Evolutionary conservation across 2,797 vertebrate species (phyloP).

Genomic region (Neostethus bicornis): DNA sequence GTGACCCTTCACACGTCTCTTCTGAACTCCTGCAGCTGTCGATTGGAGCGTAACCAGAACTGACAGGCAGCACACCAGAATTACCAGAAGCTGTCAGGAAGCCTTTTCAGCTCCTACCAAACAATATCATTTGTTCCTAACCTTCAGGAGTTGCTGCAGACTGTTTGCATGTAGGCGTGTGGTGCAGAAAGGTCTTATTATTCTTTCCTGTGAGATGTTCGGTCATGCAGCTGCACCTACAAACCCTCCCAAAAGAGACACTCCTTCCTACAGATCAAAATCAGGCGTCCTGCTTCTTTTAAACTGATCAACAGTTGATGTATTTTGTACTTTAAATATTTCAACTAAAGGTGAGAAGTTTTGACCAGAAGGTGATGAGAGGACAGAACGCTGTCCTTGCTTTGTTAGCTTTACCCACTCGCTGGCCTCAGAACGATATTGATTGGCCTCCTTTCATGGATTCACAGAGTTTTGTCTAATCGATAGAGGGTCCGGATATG

Average conservation of each 20-base stretch:
- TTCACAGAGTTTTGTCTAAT: slow-evolving; percentile 43
- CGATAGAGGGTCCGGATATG: slow-evolving; percentile 44
- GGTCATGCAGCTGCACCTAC: slow-evolving; percentile 68
- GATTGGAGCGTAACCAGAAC: slow-evolving; percentile 17
- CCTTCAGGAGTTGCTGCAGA: slow-evolving; percentile 26
- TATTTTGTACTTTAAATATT: too few species aligned
- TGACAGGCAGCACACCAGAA: slow-evolving; percentile 18
- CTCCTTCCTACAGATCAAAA: slow-evolving; percentile 49
- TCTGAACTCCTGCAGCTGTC: slow-evolving; percentile 62
- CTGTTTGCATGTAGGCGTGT: slow-evolving; percentile 32
- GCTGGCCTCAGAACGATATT: slow-evolving; percentile 52
- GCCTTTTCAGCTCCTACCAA: slow-evolving; percentile 30
- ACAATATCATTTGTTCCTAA: slow-evolving; percentile 28
- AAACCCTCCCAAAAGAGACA: slow-evolving; percentile 48
- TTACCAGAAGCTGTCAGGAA: slow-evolving; percentile 20
- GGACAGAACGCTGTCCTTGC: slow-evolving; percentile 53
- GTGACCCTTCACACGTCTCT: slow-evolving; percentile 33
- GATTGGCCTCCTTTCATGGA: slow-evolving; percentile 71
- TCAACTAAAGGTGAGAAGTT: slow-evolving; percentile 3
- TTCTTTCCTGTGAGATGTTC: slow-evolving; percentile 52
- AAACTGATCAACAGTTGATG: too few species aligned
- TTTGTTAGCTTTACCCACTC: slow-evolving; percentile 48
- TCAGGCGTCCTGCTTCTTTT: slow-evolving; percentile 22
- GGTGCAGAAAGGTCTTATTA: slow-evolving; percentile 51
- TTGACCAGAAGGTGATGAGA: slow-evolving; percentile 21